phyloP scores from a whole-genome alignment of 2,113 vertebrate species.

The Myotis lucifugus region DNA sequence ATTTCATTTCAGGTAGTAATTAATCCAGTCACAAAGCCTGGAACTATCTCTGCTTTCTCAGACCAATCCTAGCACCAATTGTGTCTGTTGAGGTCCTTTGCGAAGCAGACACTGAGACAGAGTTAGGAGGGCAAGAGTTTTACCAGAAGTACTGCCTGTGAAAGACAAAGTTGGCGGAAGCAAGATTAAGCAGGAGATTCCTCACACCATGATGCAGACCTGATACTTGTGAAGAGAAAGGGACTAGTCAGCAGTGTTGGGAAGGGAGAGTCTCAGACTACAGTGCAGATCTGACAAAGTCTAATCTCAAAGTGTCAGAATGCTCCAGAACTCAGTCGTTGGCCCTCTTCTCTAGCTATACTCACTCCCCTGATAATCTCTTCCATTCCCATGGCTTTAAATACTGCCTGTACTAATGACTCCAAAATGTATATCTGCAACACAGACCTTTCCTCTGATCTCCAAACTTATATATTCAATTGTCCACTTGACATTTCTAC shows the following conservation, averaged over 20 bases:
- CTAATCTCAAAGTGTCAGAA: not conserved
- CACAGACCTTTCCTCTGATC: not conserved
- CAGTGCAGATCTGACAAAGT: not conserved
- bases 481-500: not conserved
- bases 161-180: not conserved
- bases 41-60: not conserved
- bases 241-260: not conserved
- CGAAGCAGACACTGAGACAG: not conserved
- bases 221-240: not conserved
- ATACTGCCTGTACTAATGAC: not conserved
- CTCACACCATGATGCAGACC: not conserved
- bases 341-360: too few species aligned
- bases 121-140: not conserved
- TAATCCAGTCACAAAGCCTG: not conserved
- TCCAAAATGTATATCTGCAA: not conserved
- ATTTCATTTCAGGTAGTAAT: not conserved
- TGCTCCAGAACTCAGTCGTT: not conserved
- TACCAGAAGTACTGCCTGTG: not conserved
- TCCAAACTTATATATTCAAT: not conserved
- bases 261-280: not conserved
- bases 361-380: too few species aligned
- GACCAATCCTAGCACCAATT: not conserved
- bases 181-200: not conserved
- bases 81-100: not conserved
- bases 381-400: not conserved